phyloP scores from a whole-genome alignment of 2,797 vertebrate species.

The Xiphophorus birchmanni region DNA sequence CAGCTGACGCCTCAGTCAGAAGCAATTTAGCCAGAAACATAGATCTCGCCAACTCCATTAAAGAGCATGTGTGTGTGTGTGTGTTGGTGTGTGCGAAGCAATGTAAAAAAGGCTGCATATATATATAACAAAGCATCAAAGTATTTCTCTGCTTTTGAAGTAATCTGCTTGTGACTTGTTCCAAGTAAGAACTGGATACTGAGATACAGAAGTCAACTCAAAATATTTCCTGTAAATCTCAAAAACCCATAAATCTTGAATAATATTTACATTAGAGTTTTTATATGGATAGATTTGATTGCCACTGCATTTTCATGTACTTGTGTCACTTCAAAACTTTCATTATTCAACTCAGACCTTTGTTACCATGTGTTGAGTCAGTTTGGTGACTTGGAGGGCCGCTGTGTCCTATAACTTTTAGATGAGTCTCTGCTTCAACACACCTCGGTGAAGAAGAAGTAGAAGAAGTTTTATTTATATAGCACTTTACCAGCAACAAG shows the following conservation, averaged over 20 bases:
- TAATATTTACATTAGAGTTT: neutral
- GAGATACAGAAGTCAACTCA: neutral
- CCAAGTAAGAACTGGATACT: neutral
- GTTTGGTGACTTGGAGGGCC: too few species aligned
- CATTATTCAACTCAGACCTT: neutral
- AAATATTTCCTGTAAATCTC: neutral
- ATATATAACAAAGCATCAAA: neutral
- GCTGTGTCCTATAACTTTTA: too few species aligned
- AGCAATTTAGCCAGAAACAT: conserved; percentile 46
- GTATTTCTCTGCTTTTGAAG: neutral
- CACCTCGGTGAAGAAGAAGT: too few species aligned
- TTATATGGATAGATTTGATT: neutral
- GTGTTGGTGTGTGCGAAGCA: neutral
- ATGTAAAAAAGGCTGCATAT: neutral
- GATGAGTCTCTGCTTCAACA: too few species aligned
- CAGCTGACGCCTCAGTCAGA: conserved; percentile 60
- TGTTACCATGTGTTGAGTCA: neutral
- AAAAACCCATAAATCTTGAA: neutral
- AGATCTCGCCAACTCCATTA: conserved; percentile 30
- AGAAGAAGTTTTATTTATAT: too few species aligned
- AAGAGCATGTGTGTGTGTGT: neutral
- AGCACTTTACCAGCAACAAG: too few species aligned
- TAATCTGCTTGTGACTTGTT: neutral
- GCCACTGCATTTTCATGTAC: neutral
- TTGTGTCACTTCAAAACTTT: neutral